Evolutionary conservation across 2,888 invertebrate species (phyloP).

Genomic region (Gibbula magus): DNA sequence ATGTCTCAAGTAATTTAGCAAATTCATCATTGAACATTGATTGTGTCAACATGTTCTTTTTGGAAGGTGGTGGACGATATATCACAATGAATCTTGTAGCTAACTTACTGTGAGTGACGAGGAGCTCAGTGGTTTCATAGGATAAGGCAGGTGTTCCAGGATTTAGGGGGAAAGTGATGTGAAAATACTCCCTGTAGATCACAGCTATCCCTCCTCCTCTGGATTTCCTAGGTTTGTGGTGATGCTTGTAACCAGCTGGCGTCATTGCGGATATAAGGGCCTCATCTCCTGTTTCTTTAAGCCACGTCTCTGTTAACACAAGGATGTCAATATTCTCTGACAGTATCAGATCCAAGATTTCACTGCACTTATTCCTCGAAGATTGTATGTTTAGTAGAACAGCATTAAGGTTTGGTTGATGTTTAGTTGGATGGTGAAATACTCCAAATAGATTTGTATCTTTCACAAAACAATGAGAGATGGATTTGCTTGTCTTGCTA

Average conservation of each 20-base stretch:
- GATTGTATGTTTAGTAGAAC: too few species aligned
- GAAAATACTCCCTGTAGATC: not conserved
- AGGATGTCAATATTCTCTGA: not conserved
- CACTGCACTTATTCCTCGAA: too few species aligned
- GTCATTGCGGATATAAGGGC: not conserved
- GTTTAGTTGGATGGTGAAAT: too few species aligned
- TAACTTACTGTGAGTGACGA: not conserved
- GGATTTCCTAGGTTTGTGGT: not conserved
- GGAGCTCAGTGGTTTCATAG: not conserved
- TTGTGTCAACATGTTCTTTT: not conserved
- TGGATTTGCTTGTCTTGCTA: too few species aligned
- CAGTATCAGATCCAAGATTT: not conserved
- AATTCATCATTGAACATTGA: not conserved
- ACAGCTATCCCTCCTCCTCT: not conserved
- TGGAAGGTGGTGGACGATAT: not conserved
- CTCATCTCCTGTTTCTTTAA: too few species aligned
- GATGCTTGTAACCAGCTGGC: not conserved
- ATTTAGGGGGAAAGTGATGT: not conserved
- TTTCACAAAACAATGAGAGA: too few species aligned
- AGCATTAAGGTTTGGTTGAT: too few species aligned
- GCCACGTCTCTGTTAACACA: not conserved
- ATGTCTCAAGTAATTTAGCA: not conserved
- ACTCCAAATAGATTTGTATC: too few species aligned
- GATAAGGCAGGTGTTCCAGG: not conserved
- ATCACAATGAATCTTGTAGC: not conserved